Percentiles rank a stretch among this genome's conserved stretches.
Conservation (phyloP, 2,888 invertebrate species). For the Chalcosyrphus nemorum region DNA sequence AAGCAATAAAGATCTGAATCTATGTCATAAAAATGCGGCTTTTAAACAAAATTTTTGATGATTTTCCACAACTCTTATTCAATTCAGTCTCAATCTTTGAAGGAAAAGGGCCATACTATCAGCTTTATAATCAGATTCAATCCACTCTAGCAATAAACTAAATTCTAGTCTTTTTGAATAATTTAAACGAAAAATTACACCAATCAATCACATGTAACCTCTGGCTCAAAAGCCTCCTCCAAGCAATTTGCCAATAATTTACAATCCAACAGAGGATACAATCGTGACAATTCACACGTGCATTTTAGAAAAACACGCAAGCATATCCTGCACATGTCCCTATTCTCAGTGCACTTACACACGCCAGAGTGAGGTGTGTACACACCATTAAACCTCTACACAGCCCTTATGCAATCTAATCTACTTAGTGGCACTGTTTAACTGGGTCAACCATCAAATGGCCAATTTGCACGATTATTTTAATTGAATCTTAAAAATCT, state of each 20-base stretch:
- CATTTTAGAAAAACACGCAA: not conserved
- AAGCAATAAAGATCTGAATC: too few species aligned
- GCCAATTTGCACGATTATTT: conserved; percentile 54
- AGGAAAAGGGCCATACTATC: too few species aligned
- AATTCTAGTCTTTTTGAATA: too few species aligned
- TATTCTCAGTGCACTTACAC: not conserved
- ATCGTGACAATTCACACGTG: not conserved
- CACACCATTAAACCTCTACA: not conserved
- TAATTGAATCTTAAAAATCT: conserved; percentile 27
- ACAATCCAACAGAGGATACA: not conserved
- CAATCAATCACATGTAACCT: not conserved
- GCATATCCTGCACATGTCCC: not conserved
- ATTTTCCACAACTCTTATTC: too few species aligned
- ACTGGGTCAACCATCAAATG: conserved; percentile 60
- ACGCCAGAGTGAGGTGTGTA: conserved; percentile 21
- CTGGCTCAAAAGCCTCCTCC: not conserved
- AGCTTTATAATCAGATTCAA: not conserved
- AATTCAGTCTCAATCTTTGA: too few species aligned
- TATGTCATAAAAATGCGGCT: too few species aligned
- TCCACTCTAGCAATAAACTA: not conserved
- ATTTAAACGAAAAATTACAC: too few species aligned
- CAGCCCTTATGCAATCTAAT: conserved; percentile 42
- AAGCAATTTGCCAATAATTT: conserved; percentile 1
- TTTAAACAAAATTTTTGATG: too few species aligned
- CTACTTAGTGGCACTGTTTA: conserved; percentile 19